Base-by-base conservation (phyloP, 2,888 invertebrate genomes). In the Heteromurus nitidus region DNA sequence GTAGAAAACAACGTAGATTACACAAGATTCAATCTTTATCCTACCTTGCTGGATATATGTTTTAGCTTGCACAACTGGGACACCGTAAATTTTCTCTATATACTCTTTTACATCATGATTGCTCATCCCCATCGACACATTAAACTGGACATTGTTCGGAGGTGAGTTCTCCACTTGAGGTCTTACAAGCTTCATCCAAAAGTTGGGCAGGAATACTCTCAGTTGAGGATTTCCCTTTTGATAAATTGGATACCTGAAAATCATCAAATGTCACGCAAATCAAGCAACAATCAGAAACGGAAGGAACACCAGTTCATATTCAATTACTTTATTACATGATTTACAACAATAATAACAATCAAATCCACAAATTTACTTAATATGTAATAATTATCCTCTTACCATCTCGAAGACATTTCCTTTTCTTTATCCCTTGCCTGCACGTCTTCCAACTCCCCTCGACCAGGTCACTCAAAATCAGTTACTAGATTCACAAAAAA, bases 41-140 rank as follows among this genome's bases (percentile, higher is more conserved):
- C n/a, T n/a, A 82, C 96, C 96, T 88, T 93, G 87, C 50, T 91
- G 91, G 82, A 96, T 94, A 88, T 92, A 91, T 0, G 95, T 96
- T 80, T 93, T 91, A 0, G 99, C 93, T 88, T 94, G 91, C 1
- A 94, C 90, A 0, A 96, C 93, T 24, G 94, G 93, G 16, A 99
- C 90, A 81, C 95, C 93, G 88, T 99, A 99, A 86, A 99, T 98
- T 90, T 98, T 98, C 89, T 96, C 95, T 86, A 99, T 91, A 90
- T 99, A 99, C 90, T 96, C 96, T 88, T 93, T 93, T 0, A 99
- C 91, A 89, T 99, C 99, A 88, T 91, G 88, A 89, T 92, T 93
- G 0, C 96, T 97, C 99, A 99, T 99, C 91, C 96, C 93, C 91
- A 95, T 94, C 9, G 98, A 96, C 87, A 96, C 96, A 67, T 95